Percentiles rank a stretch among this genome's conserved stretches.
phyloP scores from a whole-genome alignment of 2,113 vertebrate genomes.

The Sminthopsis crassicaudata region DNA sequence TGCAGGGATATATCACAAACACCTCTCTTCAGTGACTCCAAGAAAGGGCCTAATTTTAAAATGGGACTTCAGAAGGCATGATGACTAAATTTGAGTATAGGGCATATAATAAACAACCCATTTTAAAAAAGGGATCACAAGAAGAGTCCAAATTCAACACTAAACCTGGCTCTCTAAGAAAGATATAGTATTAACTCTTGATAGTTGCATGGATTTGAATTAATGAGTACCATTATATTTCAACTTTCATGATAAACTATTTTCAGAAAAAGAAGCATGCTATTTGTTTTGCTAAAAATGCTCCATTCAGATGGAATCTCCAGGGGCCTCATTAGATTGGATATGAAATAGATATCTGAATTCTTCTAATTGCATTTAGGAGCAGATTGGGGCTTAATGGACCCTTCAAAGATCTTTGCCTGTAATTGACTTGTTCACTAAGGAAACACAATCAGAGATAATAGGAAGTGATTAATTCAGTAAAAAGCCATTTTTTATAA shows the following conservation, averaged over 20 bases:
- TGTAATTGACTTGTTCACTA: not conserved
- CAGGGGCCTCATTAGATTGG: conserved; percentile 31
- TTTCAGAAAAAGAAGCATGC: conserved; percentile 49
- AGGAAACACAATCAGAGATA: not conserved
- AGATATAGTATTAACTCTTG: conserved; percentile 25
- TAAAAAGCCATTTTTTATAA: not conserved
- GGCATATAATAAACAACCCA: conserved; percentile 48
- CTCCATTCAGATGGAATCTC: conserved; percentile 23
- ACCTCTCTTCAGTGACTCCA: conserved; percentile 62
- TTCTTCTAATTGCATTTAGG: conserved; percentile 25
- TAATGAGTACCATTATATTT: conserved; percentile 3
- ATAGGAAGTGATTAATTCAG: not conserved
- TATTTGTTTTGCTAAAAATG: conserved; percentile 39
- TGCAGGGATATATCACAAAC: conserved; percentile 61
- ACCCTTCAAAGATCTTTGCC: conserved; percentile 39
- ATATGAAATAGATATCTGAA: conserved; percentile 47
- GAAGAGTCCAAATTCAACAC: not conserved
- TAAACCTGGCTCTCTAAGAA: not conserved
- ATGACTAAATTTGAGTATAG: conserved; percentile 21
- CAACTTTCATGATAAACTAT: conserved; percentile 27
- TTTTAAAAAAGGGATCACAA: not conserved
- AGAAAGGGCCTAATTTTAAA: conserved; percentile 73
- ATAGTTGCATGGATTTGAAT: not conserved
- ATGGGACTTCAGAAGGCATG: conserved; percentile 59
- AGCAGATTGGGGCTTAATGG: not conserved